Conservation (phyloP, 92 coral and sea anemone genomes). For the Meandrina meandrites region DNA sequence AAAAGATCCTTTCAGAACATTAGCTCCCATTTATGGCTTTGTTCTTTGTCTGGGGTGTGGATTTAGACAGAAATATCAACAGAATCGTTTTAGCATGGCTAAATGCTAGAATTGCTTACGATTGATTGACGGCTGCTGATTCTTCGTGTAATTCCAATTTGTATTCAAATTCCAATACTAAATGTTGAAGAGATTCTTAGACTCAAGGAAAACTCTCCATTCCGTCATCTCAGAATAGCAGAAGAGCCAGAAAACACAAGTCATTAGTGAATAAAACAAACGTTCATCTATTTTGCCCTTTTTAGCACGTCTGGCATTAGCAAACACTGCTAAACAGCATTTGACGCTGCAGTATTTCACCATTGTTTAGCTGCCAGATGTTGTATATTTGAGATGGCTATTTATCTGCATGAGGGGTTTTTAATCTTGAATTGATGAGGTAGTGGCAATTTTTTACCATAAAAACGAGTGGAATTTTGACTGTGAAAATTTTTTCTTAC, state of each 20-base stretch:
- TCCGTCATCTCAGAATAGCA: no score
- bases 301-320: neutral
- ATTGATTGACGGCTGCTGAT: no score
- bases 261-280: no score
- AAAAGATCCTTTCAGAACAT: neutral
- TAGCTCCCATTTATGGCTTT: neutral
- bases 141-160: no score
- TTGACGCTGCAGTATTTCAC: neutral
- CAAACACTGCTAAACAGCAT: neutral
- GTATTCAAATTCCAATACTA: no score
- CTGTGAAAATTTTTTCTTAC: no score
- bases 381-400: neutral
- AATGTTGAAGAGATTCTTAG: no score
- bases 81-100: neutral
- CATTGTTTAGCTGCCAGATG: neutral
- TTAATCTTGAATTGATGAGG: no score
- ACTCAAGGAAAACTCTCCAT: no score
- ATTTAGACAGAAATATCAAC: neutral
- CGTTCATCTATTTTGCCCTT: neutral
- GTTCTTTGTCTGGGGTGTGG: neutral
- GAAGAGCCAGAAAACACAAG: neutral
- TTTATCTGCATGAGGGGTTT: neutral
- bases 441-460: no score
- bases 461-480: no score
- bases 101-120: no score